Evolutionary conservation across 2,888 invertebrate genomes (phyloP), one percentile per base, ranked within the genome.

Genomic region (Agrotis puta): DNA sequence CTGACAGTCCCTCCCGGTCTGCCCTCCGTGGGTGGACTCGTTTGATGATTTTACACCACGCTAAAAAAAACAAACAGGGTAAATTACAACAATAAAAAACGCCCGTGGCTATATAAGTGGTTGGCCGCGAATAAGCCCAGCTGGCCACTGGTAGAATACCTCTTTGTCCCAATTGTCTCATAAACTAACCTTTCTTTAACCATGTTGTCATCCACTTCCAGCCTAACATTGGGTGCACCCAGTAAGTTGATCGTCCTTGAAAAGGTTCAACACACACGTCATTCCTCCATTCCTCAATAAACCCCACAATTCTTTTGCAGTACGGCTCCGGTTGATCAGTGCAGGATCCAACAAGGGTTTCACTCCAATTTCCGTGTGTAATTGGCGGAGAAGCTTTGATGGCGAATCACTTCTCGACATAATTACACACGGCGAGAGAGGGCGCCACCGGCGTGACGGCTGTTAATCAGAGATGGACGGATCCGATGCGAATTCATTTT

Each of bases 351-450:
- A 74, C 43, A 48, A 54, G 76, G 67, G 50, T 33, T 48, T 84
- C 76, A 86, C 84, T 88, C 85, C 89, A 91, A 90, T 91, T 90
- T 90, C 88, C 86, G 87, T 88, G 84, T 86, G 87, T 90, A 90
- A 91, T 90, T 89, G 82, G 87, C 81, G 83, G 80, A 78, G 86
- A 80, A 79, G 83, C 88, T 86, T 85, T 87, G 89, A 88, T 86
- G 85, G 85, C 56, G 88, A 91, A 89, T 92, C 91, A 90, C 89
- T 90, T 88, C 88, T 87, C 84, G 85, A 84, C 83, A 89, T 91
- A 91, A 91, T 92, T 91, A 91, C 89, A 87, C 88, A 77, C 80
- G 73, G 74, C 24, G 59, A 48, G 67, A 67, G 77, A 61, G 70
- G 59, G 64, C 59, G 65, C 59, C 70, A 59, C 62, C 48, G 24